Evolutionary conservation across 2,797 vertebrate species (phyloP).

Genomic region (Peromyscus nudipes): DNA sequence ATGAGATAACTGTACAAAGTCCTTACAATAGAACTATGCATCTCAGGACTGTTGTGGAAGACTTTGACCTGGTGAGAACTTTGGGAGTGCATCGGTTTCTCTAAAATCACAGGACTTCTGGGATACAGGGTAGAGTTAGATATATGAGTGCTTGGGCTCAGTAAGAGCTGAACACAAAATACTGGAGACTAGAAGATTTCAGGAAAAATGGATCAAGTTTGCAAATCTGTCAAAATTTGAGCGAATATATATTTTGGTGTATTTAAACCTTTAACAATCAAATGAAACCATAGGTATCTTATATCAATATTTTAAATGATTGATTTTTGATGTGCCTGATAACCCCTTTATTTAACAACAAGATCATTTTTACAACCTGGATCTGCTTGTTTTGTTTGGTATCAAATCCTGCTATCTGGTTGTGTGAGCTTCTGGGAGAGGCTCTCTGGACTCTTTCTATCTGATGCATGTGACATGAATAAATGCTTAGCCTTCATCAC

Average conservation of each 20-base stretch:
- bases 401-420: neutral
- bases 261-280: neutral
- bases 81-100: neutral
- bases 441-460: neutral
- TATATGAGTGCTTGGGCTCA: neutral
- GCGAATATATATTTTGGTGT: neutral
- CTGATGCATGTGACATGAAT: neutral
- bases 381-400: neutral
- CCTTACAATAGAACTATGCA: neutral
- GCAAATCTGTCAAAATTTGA: neutral
- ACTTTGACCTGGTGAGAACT: neutral
- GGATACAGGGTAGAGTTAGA: accelerated
- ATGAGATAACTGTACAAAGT: neutral
- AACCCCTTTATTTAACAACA: neutral
- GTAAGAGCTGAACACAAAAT: neutral
- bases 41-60: neutral
- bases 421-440: neutral
- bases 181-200: neutral
- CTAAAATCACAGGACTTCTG: neutral
- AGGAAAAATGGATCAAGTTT: neutral
- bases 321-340: neutral
- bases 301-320: neutral
- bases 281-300: neutral
- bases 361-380: neutral
- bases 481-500: neutral